Percentiles rank a stretch among this genome's conserved stretches.
Conservation (phyloP, 2,797 vertebrate genomes). For the Anguilla obscura region DNA sequence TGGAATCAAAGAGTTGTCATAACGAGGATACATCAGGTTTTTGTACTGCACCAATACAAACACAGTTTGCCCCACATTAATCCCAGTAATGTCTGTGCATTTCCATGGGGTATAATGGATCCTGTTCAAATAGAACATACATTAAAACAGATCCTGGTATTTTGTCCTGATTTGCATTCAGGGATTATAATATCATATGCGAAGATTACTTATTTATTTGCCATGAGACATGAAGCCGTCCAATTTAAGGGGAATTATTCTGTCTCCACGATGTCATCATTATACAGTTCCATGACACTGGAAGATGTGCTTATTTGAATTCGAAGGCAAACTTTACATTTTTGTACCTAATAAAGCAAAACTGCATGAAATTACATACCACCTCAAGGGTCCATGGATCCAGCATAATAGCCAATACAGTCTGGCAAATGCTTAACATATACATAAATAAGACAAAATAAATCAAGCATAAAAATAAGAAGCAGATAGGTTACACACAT, state of each 20-base stretch:
- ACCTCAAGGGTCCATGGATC: neutral
- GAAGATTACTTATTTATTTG: conserved; percentile 13
- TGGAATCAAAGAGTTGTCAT: neutral
- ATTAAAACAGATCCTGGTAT: conserved; percentile 63
- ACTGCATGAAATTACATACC: neutral
- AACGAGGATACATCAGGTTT: conserved; percentile 44
- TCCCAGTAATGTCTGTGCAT: conserved; percentile 70
- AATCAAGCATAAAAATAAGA: neutral
- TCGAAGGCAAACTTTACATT: neutral
- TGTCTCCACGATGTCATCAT: conserved; percentile 21
- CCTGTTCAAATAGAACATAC: conserved; percentile 51
- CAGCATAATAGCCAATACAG: neutral
- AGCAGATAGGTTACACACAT: neutral
- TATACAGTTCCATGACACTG: conserved; percentile 19
- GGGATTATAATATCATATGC: conserved; percentile 36
- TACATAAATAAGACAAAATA: conserved; percentile 43
- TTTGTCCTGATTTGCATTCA: conserved; percentile 63
- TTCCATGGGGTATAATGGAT: conserved; percentile 57
- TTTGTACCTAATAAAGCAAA: neutral
- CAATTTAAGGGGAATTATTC: conserved; percentile 30
- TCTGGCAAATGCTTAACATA: conserved; percentile 36
- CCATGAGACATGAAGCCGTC: conserved; percentile 1
- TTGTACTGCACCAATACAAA: conserved; percentile 62
- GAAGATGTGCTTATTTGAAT: neutral
- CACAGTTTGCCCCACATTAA: conserved; percentile 67